phyloP scores from a whole-genome alignment of 2,113 vertebrate species.

The Sarotherodon lohbergeri region DNA sequence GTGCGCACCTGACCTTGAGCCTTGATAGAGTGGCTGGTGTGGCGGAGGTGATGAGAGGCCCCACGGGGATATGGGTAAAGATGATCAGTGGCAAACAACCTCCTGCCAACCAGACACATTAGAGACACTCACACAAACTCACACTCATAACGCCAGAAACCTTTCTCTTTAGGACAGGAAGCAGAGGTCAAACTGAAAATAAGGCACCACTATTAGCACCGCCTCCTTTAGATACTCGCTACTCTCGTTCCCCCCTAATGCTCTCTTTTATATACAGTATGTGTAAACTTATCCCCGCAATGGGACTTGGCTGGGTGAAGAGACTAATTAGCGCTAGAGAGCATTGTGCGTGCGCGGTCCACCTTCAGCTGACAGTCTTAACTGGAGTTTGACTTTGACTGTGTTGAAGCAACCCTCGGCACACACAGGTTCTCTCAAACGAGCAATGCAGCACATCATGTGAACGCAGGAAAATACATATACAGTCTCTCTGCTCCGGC shows the following conservation, averaged over 20 bases:
- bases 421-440: background rate
- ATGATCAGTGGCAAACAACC: conserved; percentile 58
- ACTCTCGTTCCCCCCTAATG: background rate
- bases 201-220: conserved; percentile 41
- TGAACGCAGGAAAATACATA: background rate
- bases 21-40: conserved; percentile 60
- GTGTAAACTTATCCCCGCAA: conserved; percentile 58
- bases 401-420: conserved; percentile 4
- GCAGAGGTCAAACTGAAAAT: conserved; percentile 71
- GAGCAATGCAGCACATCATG: background rate
- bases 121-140: background rate
- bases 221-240: conserved; percentile 4
- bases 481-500: background rate
- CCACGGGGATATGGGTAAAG: conserved; percentile 61
- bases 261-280: conserved; percentile 28
- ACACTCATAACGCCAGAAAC: conserved; percentile 25
- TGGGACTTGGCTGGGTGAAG: conserved; percentile 36
- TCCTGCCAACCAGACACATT: conserved; percentile 54
- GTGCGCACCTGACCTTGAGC: conserved; percentile 50
- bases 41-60: conserved; percentile 58
- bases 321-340: conserved; percentile 51
- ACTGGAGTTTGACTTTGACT: conserved; percentile 61
- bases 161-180: conserved; percentile 55
- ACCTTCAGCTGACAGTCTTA: conserved; percentile 52
- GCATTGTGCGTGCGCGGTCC: conserved; percentile 21